A percentile compares a stretch with the other conserved stretches of the same genome.
phyloP scores from a whole-genome alignment of 2,888 invertebrate species.

The Machimus atricapillus region DNA sequence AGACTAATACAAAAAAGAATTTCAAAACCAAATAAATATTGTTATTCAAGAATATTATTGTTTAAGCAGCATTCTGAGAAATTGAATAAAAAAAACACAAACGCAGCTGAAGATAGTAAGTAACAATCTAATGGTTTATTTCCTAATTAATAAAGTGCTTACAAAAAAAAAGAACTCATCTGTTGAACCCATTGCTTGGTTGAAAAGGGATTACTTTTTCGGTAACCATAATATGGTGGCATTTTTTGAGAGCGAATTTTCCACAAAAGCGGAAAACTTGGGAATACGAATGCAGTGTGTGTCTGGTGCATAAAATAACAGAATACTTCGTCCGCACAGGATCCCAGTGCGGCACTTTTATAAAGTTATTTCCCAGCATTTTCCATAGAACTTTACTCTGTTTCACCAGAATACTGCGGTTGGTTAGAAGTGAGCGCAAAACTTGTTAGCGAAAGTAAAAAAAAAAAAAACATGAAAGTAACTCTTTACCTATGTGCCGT shows the following conservation, averaged over 20 bases:
- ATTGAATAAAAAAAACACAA: not conserved
- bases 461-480: not conserved
- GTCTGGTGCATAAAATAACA: slow-evolving; percentile 12
- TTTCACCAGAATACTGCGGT: not conserved
- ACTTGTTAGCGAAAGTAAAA: not conserved
- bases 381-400: not conserved
- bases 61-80: not conserved
- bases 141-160: not conserved
- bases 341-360: slow-evolving; percentile 15
- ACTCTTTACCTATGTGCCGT: not conserved
- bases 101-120: not conserved
- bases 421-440: not conserved
- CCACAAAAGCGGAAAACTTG: not conserved
- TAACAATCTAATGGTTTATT: not conserved
- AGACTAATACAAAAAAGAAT: no score
- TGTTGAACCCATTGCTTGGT: not conserved
- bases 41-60: no score
- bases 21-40: no score
- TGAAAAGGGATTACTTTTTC: not conserved
- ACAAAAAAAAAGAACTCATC: not conserved
- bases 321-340: not conserved
- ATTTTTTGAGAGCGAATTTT: not conserved
- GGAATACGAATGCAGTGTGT: not conserved
- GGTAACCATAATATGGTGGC: not conserved
- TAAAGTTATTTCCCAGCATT: not conserved